These are phyloP conservation scores for Troides oblongomaculatus DNA, from an alignment of 2,888 invertebrate genomes.

Conservation along the genomic window DNA sequence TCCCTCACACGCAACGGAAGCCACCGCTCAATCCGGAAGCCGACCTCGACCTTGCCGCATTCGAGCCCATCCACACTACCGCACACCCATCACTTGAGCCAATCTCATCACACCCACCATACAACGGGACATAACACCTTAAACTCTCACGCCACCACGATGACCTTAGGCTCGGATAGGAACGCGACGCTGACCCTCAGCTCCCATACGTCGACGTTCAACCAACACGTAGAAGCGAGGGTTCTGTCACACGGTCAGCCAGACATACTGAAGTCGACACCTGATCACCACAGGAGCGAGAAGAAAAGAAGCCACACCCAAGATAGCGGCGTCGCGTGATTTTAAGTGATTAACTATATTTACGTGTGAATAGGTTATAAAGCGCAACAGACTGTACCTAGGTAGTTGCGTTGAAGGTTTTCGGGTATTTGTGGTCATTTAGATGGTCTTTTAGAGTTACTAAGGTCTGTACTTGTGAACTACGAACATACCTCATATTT, in stretches of 20 bases:
- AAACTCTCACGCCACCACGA: slow-evolving; percentile 79
- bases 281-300: slow-evolving; percentile 84
- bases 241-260: slow-evolving; percentile 83
- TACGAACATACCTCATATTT: slow-evolving; percentile 73
- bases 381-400: slow-evolving; percentile 12
- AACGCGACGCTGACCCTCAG: slow-evolving; percentile 65
- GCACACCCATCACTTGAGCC: slow-evolving; percentile 50
- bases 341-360: slow-evolving; percentile 27
- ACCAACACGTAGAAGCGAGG: slow-evolving; percentile 51
- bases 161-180: slow-evolving; percentile 66
- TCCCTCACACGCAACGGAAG: slow-evolving; percentile 87
- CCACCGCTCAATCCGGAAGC: slow-evolving; percentile 80
- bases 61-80: slow-evolving; percentile 69
- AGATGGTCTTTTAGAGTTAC: slow-evolving; percentile 1
- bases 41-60: slow-evolving; percentile 61
- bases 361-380: slow-evolving; percentile 31
- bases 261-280: slow-evolving; percentile 91
- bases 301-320: slow-evolving; percentile 68
- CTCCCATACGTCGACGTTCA: slow-evolving; percentile 64
- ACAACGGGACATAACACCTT: slow-evolving; percentile 83
- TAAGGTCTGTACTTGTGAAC: background rate
- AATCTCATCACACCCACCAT: slow-evolving; percentile 54
- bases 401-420: slow-evolving; percentile 20
- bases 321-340: slow-evolving; percentile 61
- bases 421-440: slow-evolving; percentile 9